Conservation (phyloP, 2,797 vertebrate genomes). For the Alectoris magna region DNA sequence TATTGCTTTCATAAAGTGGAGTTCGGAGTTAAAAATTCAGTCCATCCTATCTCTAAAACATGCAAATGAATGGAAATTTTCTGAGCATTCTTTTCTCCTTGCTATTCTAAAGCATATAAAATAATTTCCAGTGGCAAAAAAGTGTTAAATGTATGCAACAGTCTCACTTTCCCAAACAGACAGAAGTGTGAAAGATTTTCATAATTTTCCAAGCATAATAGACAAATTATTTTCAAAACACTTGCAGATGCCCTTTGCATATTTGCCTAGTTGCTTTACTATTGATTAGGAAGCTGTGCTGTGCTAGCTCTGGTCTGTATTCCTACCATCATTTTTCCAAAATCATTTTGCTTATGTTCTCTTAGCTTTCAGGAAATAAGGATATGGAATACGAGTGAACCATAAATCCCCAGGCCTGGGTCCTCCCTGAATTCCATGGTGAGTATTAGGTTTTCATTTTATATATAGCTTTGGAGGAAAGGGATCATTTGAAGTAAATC, state of each 20-base stretch:
- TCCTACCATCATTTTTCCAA: not conserved
- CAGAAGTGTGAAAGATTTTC: not conserved
- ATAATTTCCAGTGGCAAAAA: not conserved
- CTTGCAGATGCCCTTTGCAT: not conserved
- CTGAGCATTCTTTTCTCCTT: not conserved
- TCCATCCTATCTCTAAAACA: not conserved
- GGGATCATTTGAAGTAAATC: constrained; percentile 38
- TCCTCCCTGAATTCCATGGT: not conserved
- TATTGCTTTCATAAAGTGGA: not conserved
- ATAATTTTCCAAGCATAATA: constrained; percentile 10
- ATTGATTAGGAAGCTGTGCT: not conserved
- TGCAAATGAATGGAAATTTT: constrained; percentile 2
- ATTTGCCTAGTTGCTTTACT: not conserved
- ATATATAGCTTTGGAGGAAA: constrained; percentile 26
- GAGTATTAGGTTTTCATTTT: constrained; percentile 18
- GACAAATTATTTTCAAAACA: constrained; percentile 50
- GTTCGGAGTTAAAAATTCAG: not conserved
- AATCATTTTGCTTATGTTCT: not conserved
- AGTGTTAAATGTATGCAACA: constrained; percentile 5
- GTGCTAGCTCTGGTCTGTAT: not conserved
- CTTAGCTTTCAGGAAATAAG: constrained; percentile 19
- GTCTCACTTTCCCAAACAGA: constrained; percentile 15
- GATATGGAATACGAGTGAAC: constrained; percentile 6
- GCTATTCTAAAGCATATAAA: not conserved
- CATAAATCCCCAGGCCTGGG: not conserved